These are phyloP conservation scores for Pseudochaenichthys georgianus DNA, from an alignment of 2,797 vertebrate genomes.

Conservation along the genomic window DNA sequence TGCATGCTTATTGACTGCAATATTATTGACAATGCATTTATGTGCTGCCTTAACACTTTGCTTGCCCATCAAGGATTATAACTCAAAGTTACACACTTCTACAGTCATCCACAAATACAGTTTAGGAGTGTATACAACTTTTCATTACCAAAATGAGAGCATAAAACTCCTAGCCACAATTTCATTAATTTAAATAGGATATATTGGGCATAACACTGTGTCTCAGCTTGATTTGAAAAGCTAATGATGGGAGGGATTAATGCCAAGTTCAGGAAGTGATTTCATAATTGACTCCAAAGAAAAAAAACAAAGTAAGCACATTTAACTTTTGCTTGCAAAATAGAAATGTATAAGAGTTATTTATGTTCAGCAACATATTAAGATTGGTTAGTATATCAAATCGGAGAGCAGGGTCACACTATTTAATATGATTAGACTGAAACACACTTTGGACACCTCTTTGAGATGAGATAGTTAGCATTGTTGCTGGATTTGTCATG, in stretches of 20 bases:
- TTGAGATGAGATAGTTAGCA: not conserved
- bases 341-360: not conserved
- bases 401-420: too few species aligned
- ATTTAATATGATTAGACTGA: too few species aligned
- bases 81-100: conserved; percentile 13
- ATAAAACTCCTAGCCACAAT: conserved; percentile 28
- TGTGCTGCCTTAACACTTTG: conserved; percentile 6
- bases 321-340: conserved; percentile 18
- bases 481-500: not conserved
- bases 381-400: too few species aligned
- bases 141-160: conserved; percentile 41
- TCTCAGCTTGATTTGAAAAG: conserved; percentile 40
- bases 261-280: conserved; percentile 49
- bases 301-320: not conserved
- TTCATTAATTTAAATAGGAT: conserved; percentile 47
- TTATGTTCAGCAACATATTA: too few species aligned
- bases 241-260: conserved; percentile 38
- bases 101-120: conserved; percentile 24
- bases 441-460: too few species aligned
- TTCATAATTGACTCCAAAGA: conserved; percentile 36
- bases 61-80: conserved; percentile 9
- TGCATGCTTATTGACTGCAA: not conserved
- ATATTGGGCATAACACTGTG: conserved; percentile 27
- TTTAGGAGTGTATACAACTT: conserved; percentile 13
- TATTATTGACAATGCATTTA: not conserved